Base-by-base conservation (phyloP, 2,888 invertebrate genomes). In the Drosophila gaucha region DNA sequence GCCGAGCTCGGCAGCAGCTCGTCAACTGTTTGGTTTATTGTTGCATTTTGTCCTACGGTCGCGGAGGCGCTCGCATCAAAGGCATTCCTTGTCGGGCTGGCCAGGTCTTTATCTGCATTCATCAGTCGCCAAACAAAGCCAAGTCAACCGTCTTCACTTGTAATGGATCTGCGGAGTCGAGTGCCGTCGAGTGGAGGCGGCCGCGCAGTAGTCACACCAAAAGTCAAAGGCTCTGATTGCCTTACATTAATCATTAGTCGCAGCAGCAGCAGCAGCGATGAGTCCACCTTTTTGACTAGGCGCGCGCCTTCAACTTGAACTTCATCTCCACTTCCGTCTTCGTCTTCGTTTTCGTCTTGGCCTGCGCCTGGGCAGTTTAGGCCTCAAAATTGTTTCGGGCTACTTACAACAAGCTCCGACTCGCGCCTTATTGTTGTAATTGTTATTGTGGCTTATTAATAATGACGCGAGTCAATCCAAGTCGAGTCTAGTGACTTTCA, bases 91-190 rank as follows among this genome's bases (percentile, higher is more conserved):
- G 16, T 22, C 54, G 24, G 41, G 12, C 43, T 44, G 50, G 22
- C 30, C 68, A 56, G 58, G 41, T 77, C 86, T 87, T 86, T 82
- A 82, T 82, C 82, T 82, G 88, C 80, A 82, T 87, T 88, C 82
- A 83, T 88, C 82, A 83, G 82, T 82, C 86, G 88, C 84, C 88
- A 82, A 82, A 82, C 80, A 82, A 87, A 87, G 85, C 72, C 84
- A 88, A 83, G 82, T 86, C 82, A 83, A 88, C 88, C 68, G 88
- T 69, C 88, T 83, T 88, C 88, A 83, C 88, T 83, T 83, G 82
- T 83, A 88, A 88, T 88, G 84, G 73, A 86, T 58, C 62, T 46
- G 39, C 57, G 57, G 41, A 43, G 16, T 14, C 43, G 35, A 46
- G 5, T 47, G 55, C 35, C 57, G 50, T 20, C n/a, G 57, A 67